Percentiles rank a stretch among this genome's conserved stretches.
Evolutionary conservation across 2,888 invertebrate species (phyloP).

Genomic region (Mythimna albipuncta): DNA sequence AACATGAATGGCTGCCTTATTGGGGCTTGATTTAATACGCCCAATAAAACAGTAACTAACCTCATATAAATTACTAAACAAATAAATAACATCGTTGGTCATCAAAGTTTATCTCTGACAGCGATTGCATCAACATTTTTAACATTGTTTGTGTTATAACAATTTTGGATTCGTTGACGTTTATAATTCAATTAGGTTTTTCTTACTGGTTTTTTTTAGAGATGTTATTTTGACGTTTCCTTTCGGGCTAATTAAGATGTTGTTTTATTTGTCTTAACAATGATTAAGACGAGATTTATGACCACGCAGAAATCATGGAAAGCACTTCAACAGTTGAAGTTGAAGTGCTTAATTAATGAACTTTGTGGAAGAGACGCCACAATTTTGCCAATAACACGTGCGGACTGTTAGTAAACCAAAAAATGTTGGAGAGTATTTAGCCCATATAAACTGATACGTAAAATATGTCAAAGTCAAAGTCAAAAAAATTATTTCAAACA

Average conservation of each 20-base stretch:
- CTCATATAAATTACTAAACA: slow-evolving; percentile 91
- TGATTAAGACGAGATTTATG: background rate
- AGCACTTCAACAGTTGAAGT: background rate
- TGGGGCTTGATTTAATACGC: slow-evolving; percentile 90
- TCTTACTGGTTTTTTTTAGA: slow-evolving; percentile 24
- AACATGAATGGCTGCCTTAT: slow-evolving; percentile 91
- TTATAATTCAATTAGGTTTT: slow-evolving; percentile 55
- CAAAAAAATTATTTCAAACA: too few relatives aligned
- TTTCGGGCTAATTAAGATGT: slow-evolving; percentile 26
- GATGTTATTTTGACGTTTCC: slow-evolving; percentile 22
- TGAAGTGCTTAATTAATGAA: too few relatives aligned
- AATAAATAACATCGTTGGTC: slow-evolving; percentile 89
- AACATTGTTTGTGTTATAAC: slow-evolving; percentile 71
- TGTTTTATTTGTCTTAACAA: background rate
- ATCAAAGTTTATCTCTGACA: slow-evolving; percentile 84
- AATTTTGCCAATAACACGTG: too few relatives aligned
- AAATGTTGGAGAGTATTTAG: too few relatives aligned
- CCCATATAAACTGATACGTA: too few relatives aligned
- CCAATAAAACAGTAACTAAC: slow-evolving; percentile 91
- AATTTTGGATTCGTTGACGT: slow-evolving; percentile 46
- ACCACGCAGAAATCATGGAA: background rate
- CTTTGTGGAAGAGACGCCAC: too few relatives aligned
- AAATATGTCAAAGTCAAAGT: too few relatives aligned
- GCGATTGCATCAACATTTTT: slow-evolving; percentile 74
- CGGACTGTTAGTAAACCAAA: too few relatives aligned